Evolutionary conservation across 2,888 invertebrate genomes (phyloP).

Genomic region (Campopleginae sp.): DNA sequence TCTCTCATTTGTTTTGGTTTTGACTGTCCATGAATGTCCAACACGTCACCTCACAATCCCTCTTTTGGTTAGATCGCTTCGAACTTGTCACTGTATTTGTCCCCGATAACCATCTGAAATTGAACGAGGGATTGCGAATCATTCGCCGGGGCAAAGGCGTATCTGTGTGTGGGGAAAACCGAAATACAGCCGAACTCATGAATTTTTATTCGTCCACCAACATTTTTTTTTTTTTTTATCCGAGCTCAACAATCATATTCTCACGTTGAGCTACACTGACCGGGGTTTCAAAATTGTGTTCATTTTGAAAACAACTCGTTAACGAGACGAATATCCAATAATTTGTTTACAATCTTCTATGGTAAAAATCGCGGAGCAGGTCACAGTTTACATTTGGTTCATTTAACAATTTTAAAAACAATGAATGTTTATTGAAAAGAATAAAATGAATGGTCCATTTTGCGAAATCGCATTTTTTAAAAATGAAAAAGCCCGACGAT

Average conservation of each 20-base stretch:
- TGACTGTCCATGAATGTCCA: background rate
- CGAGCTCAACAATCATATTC: background rate
- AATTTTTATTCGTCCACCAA: background rate
- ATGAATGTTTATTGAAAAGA: too few species aligned
- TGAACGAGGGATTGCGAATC: conserved; percentile 20
- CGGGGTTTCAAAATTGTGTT: too few species aligned
- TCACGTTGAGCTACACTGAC: too few species aligned
- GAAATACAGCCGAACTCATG: background rate
- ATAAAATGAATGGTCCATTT: too few species aligned
- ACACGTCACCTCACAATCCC: conserved; percentile 47
- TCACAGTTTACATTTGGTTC: background rate
- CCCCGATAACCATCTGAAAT: conserved; percentile 27
- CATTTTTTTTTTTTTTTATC: background rate
- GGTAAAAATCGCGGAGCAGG: background rate
- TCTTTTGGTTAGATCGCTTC: conserved; percentile 64
- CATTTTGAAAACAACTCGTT: background rate
- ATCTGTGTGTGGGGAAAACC: background rate
- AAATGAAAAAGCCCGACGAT: background rate
- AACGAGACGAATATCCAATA: background rate
- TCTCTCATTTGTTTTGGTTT: background rate
- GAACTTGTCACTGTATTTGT: conserved; percentile 69
- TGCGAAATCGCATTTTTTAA: too few species aligned
- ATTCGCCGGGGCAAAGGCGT: conserved; percentile 8
- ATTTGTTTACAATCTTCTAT: background rate
- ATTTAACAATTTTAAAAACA: background rate